phyloP scores from a whole-genome alignment of 2,113 vertebrate genomes.

The Eulemur rufifrons region DNA sequence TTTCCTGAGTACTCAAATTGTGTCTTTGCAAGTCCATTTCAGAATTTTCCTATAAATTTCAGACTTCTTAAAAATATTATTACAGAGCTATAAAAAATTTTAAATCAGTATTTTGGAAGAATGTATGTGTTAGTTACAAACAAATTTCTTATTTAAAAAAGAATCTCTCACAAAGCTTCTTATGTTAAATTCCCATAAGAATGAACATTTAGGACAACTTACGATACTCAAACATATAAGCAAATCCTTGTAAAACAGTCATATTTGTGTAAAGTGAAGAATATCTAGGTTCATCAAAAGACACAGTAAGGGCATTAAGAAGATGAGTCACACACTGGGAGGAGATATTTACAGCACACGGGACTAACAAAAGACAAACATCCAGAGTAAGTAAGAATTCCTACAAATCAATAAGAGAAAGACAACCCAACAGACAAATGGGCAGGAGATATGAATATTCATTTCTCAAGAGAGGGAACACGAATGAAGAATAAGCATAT shows the following conservation, averaged over 20 bases:
- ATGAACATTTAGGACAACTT: slow-evolving; percentile 24
- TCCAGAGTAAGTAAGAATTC: background rate
- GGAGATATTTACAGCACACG: background rate
- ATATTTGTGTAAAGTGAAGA: slow-evolving; percentile 1
- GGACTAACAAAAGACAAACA: background rate
- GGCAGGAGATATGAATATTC: slow-evolving; percentile 27
- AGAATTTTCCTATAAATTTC: slow-evolving; percentile 14
- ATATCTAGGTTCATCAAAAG: slow-evolving; percentile 5
- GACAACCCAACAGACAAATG: slow-evolving; percentile 21
- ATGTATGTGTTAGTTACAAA: slow-evolving; percentile 17
- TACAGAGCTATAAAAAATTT: background rate
- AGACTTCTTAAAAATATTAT: slow-evolving; percentile 34
- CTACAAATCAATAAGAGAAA: slow-evolving; percentile 35
- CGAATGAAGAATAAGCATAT: background rate
- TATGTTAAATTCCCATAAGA: slow-evolving; percentile 29
- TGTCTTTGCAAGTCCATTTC: background rate
- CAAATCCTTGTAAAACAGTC: slow-evolving; percentile 12
- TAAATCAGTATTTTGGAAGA: background rate
- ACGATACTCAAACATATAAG: slow-evolving; percentile 29
- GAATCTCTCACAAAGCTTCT: background rate
- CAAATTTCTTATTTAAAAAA: slow-evolving; percentile 9
- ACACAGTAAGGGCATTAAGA: background rate
- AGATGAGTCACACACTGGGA: background rate
- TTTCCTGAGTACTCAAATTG: background rate
- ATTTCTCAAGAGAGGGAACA: slow-evolving; percentile 35